Conservation (phyloP, 2,888 invertebrate species). For the Thera obeliscata region DNA sequence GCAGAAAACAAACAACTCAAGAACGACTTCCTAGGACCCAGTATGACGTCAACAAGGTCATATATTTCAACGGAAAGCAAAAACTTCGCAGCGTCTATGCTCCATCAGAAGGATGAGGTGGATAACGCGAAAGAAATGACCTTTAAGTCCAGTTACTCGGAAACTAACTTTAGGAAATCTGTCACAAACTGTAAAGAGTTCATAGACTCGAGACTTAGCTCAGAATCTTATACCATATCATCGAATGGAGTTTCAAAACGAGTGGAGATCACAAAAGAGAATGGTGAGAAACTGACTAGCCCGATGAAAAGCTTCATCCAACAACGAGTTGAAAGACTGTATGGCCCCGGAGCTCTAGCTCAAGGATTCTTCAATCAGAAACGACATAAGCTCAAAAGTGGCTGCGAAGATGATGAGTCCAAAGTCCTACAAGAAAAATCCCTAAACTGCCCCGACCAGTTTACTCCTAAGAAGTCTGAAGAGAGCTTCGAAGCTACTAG, state of each 20-base stretch:
- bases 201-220: slow-evolving; percentile 62
- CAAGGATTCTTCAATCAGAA: slow-evolving; percentile 92
- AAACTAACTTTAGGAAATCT: slow-evolving; percentile 76
- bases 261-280: slow-evolving; percentile 79
- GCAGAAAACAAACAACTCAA: slow-evolving; percentile 79
- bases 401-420: slow-evolving; percentile 69
- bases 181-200: slow-evolving; percentile 72
- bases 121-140: slow-evolving; percentile 73
- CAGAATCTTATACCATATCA: slow-evolving; percentile 78
- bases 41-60: slow-evolving; percentile 75
- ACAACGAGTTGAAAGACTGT: slow-evolving; percentile 93
- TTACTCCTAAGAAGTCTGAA: slow-evolving; percentile 61
- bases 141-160: slow-evolving; percentile 80
- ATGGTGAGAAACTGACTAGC: slow-evolving; percentile 75
- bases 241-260: slow-evolving; percentile 77
- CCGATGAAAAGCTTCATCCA: slow-evolving; percentile 92
- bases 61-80: slow-evolving; percentile 75
- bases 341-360: slow-evolving; percentile 94
- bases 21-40: slow-evolving; percentile 78
- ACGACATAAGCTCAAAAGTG: slow-evolving; percentile 76
- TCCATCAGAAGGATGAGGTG: slow-evolving; percentile 75
- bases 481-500: slow-evolving; percentile 50
- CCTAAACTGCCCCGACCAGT: slow-evolving; percentile 67
- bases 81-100: slow-evolving; percentile 74
- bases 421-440: slow-evolving; percentile 75